Evolutionary conservation across 2,113 vertebrate species (phyloP).

Genomic region (Cyprinus carpio): DNA sequence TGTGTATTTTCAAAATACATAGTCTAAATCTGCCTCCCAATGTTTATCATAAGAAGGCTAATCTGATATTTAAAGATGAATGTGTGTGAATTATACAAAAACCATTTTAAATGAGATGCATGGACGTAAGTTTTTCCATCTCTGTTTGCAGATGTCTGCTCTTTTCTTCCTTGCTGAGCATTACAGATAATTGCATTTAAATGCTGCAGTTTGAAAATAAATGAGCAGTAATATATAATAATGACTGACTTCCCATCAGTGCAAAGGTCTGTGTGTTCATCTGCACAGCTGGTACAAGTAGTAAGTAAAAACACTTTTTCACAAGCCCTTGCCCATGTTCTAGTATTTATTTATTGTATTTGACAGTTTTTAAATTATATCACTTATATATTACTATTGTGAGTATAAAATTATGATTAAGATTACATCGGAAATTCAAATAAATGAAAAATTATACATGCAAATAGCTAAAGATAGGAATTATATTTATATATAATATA

Average conservation of each 20-base stretch:
- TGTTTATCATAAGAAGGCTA: neutral
- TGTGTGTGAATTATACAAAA: slow-evolving; percentile 48
- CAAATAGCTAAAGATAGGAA: too few relatives aligned
- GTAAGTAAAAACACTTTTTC: slow-evolving; percentile 52
- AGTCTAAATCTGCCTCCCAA: neutral
- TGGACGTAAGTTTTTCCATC: slow-evolving; percentile 32
- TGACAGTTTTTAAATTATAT: neutral
- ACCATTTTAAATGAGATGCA: slow-evolving; percentile 60
- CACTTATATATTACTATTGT: neutral
- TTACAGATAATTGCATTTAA: slow-evolving; percentile 76
- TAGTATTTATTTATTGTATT: slow-evolving; percentile 43
- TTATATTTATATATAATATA: neutral
- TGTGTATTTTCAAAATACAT: neutral
- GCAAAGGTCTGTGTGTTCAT: slow-evolving; percentile 43
- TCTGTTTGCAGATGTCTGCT: slow-evolving; percentile 66
- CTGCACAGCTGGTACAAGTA: slow-evolving; percentile 54
- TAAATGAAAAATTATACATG: too few relatives aligned
- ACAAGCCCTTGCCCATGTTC: slow-evolving; percentile 36
- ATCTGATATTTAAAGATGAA: slow-evolving; percentile 14
- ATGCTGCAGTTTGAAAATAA: slow-evolving; percentile 75
- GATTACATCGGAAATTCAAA: neutral
- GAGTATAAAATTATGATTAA: neutral
- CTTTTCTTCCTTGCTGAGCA: slow-evolving; percentile 62
- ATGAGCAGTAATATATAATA: slow-evolving; percentile 75
- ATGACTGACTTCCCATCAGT: slow-evolving; percentile 74